Evolutionary conservation across 1,140 invertebrate species (phyloP).

Genomic region (Muscidifurax raptorellus): DNA sequence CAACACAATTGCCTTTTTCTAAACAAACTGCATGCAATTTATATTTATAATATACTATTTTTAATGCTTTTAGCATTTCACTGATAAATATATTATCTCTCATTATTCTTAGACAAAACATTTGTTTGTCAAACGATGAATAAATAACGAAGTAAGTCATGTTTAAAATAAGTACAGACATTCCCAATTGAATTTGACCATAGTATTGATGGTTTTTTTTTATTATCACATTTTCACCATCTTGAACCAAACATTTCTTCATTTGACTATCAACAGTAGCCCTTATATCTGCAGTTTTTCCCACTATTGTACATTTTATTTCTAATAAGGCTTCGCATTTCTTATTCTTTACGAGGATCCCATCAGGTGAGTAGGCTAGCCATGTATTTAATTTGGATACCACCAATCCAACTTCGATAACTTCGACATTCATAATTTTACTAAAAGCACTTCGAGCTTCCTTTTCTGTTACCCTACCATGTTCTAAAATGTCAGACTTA

Average conservation of each 20-base stretch:
- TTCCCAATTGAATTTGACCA: conserved; percentile 53
- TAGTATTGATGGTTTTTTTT: conserved; percentile 55
- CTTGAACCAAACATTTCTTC: conserved; percentile 15
- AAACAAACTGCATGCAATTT: no score
- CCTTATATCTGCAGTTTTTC: conserved; percentile 28
- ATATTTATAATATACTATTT: no score
- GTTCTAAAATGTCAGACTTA: not conserved
- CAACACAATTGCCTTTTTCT: no score
- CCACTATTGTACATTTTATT: conserved; percentile 49
- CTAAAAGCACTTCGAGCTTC: conserved; percentile 37
- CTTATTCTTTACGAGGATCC: conserved; percentile 44
- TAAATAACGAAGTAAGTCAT: conserved; percentile 49
- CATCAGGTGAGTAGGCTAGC: conserved; percentile 51
- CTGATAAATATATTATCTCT: no score
- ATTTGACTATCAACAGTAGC: conserved; percentile 1
- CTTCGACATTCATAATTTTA: no score
- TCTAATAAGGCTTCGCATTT: conserved; percentile 25
- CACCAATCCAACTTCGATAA: not conserved
- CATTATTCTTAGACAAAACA: no score
- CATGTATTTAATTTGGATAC: conserved; percentile 49
- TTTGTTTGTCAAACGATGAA: no score
- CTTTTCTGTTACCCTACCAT: conserved; percentile 35
- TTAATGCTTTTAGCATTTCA: no score
- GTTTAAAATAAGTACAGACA: conserved; percentile 51
- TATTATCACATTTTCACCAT: conserved; percentile 24